A percentile compares a stretch with the other conserved stretches of the same genome.
Evolutionary conservation across 2,797 vertebrate species (phyloP).

Genomic region (Molossus molossus): DNA sequence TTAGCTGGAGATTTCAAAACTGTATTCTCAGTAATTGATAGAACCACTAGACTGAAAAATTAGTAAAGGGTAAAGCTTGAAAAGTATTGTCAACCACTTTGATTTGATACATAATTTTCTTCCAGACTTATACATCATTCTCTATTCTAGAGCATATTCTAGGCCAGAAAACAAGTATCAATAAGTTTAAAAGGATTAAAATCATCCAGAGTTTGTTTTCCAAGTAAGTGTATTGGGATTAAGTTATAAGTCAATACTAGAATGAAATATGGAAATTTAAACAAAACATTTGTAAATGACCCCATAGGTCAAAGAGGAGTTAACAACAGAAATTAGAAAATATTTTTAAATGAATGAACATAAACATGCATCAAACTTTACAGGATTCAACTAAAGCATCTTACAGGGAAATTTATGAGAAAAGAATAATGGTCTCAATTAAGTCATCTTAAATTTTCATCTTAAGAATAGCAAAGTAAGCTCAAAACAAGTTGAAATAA

Average conservation of each 20-base stretch:
- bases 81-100: neutral
- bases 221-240: neutral
- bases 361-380: neutral
- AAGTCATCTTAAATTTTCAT: neutral
- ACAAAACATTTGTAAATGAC: neutral
- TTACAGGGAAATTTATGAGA: neutral
- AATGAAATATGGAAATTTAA: neutral
- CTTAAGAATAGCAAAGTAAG: constrained; percentile 41
- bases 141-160: neutral
- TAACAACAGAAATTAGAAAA: constrained; percentile 42
- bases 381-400: neutral
- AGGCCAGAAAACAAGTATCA: neutral
- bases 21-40: neutral
- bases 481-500: neutral
- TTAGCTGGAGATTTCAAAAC: neutral
- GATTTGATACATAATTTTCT: neutral
- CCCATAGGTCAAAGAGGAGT: neutral
- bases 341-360: constrained; percentile 8
- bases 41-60: constrained; percentile 17
- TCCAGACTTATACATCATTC: neutral
- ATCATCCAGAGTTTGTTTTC: neutral
- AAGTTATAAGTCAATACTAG: constrained; percentile 1
- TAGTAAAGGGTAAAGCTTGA: neutral
- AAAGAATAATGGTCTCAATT: neutral
- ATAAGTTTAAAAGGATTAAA: neutral